Conservation (phyloP, 2,888 invertebrate species). For the Drosophila anomalipes region DNA sequence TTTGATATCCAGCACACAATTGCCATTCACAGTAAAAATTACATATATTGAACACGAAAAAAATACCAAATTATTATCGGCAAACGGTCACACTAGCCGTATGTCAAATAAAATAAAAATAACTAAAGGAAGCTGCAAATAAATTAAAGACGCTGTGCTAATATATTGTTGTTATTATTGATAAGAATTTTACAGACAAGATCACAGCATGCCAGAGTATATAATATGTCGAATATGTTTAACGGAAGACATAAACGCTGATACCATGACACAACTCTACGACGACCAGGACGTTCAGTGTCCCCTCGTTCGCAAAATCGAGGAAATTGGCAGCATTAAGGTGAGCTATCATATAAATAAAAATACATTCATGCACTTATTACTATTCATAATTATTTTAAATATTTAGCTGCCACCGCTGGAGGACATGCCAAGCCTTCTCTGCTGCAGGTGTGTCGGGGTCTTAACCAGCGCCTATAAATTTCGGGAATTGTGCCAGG, state of each 20-base stretch:
- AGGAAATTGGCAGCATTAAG: slow-evolving; percentile 82
- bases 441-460: slow-evolving; percentile 79
- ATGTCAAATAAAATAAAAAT: slow-evolving; percentile 38
- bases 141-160: slow-evolving; percentile 33
- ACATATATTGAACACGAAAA: not conserved
- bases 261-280: slow-evolving; percentile 79
- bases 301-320: slow-evolving; percentile 78
- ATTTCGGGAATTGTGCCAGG: slow-evolving; percentile 82
- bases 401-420: slow-evolving; percentile 74
- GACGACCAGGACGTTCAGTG: slow-evolving; percentile 70
- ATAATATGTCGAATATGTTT: slow-evolving; percentile 83
- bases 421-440: slow-evolving; percentile 81
- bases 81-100: slow-evolving; percentile 29
- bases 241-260: slow-evolving; percentile 70
- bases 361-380: not conserved
- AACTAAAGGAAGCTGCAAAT: slow-evolving; percentile 25
- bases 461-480: slow-evolving; percentile 75
- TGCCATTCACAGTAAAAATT: not conserved
- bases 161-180: slow-evolving; percentile 33
- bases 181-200: slow-evolving; percentile 11
- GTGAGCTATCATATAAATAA: slow-evolving; percentile 40
- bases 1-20: not conserved
- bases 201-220: slow-evolving; percentile 72
- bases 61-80: not conserved
- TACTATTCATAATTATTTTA: not conserved